These are phyloP conservation scores for Pempheris klunzingeri DNA, from an alignment of 2,797 vertebrate species.

Conservation along the genomic window DNA sequence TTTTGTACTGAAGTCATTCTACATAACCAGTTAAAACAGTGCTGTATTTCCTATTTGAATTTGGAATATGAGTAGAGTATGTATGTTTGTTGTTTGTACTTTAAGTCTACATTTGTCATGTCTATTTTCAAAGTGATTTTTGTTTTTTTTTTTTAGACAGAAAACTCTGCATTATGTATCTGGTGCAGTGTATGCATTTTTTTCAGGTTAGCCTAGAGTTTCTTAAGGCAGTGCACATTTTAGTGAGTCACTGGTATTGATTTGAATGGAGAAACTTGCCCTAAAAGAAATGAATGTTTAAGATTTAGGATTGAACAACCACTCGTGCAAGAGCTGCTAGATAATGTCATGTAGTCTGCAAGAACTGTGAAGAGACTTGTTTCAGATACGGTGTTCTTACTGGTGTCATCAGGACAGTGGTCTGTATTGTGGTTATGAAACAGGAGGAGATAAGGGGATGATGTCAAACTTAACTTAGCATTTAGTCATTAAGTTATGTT, in stretches of 20 bases:
- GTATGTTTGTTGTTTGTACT: too few species aligned
- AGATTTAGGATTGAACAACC: neutral
- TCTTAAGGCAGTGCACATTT: neutral
- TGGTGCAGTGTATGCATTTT: constrained; percentile 30
- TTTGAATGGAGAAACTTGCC: constrained; percentile 40
- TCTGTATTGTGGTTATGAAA: neutral
- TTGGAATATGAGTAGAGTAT: neutral
- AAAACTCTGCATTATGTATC: constrained; percentile 23
- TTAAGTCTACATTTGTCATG: too few species aligned
- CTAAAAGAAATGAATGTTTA: constrained; percentile 2
- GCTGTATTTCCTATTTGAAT: neutral
- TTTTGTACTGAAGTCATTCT: neutral
- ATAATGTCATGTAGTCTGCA: neutral
- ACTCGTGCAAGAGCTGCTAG: neutral
- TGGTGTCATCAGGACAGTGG: neutral
- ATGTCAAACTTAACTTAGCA: constrained; percentile 10
- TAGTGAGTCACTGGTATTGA: constrained; percentile 55
- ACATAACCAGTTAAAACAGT: neutral
- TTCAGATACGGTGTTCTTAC: too few species aligned
- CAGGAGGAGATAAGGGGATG: neutral
- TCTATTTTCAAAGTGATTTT: too few species aligned
- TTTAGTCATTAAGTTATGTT: constrained; percentile 17
- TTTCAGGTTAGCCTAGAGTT: constrained; percentile 21
- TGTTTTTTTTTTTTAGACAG: too few species aligned
- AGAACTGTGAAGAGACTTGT: neutral